Percentiles rank a stretch among this genome's conserved stretches.
These are phyloP conservation scores for Dolichoris vasculosae DNA, from an alignment of 1,140 invertebrate species.

Conservation along the genomic window DNA sequence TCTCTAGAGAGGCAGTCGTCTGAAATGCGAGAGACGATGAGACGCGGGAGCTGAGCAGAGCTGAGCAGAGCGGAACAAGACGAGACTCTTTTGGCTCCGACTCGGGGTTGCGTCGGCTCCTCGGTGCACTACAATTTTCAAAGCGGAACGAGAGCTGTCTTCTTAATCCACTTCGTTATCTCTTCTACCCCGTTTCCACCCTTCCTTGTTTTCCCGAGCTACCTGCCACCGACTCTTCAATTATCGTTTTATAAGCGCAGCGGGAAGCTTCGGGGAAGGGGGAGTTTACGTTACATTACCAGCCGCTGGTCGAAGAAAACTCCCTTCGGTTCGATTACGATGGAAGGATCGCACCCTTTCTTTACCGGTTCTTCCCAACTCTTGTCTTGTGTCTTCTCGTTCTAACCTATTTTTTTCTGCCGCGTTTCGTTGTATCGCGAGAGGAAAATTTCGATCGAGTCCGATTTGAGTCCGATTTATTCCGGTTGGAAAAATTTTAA, in stretches of 20 bases:
- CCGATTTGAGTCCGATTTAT: too few species aligned
- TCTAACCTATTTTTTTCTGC: too few species aligned
- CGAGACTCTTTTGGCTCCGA: neutral
- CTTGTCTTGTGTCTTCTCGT: too few species aligned
- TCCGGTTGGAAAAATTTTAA: too few species aligned
- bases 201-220: neutral
- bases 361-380: too few species aligned
- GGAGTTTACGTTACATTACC: neutral
- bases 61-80: neutral
- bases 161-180: slow-evolving; percentile 38
- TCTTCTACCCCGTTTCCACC: neutral
- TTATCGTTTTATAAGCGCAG: slow-evolving; percentile 33
- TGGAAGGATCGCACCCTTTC: neutral
- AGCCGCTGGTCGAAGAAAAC: neutral
- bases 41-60: neutral
- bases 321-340: neutral
- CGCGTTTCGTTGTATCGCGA: too few species aligned
- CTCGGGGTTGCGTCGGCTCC: neutral
- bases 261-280: neutral
- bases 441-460: too few species aligned
- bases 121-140: slow-evolving; percentile 5
- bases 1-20: slow-evolving; percentile 62
- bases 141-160: slow-evolving; percentile 5
- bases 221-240: slow-evolving; percentile 23
- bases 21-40: slow-evolving; percentile 65